Percentiles rank a stretch among this genome's conserved stretches.
phyloP scores from a whole-genome alignment of 2,113 vertebrate genomes.

The Semnornis frantzii region DNA sequence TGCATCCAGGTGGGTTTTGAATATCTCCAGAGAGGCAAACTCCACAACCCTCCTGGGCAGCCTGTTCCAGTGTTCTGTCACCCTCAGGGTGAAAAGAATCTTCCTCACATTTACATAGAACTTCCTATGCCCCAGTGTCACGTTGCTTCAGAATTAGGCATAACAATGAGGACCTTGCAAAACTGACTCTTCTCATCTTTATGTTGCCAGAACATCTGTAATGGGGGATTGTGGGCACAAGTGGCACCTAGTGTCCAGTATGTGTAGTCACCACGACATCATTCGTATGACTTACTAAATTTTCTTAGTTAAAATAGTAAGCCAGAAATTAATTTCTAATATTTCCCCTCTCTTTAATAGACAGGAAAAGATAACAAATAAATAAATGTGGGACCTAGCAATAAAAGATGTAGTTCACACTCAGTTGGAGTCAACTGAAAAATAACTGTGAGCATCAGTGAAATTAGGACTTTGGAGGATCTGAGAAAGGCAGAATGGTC shows the following conservation, averaged over 20 bases:
- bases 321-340: not conserved
- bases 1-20: no score
- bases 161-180: not conserved
- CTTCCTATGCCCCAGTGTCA: not conserved
- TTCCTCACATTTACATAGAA: no score
- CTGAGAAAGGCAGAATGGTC: not conserved
- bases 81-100: no score
- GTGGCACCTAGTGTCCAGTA: not conserved
- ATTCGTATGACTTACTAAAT: not conserved
- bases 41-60: no score
- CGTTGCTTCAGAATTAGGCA: not conserved
- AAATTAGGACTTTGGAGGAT: not conserved
- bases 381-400: not conserved
- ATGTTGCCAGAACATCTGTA: not conserved
- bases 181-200: not conserved
- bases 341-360: not conserved
- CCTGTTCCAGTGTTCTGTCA: no score
- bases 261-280: not conserved
- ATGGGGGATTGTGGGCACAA: not conserved
- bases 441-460: not conserved
- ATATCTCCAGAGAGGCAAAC: no score
- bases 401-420: not conserved
- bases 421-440: not conserved
- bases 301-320: not conserved
- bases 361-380: not conserved